Conservation (phyloP, 2,113 vertebrate species). For the Limanda limanda region DNA sequence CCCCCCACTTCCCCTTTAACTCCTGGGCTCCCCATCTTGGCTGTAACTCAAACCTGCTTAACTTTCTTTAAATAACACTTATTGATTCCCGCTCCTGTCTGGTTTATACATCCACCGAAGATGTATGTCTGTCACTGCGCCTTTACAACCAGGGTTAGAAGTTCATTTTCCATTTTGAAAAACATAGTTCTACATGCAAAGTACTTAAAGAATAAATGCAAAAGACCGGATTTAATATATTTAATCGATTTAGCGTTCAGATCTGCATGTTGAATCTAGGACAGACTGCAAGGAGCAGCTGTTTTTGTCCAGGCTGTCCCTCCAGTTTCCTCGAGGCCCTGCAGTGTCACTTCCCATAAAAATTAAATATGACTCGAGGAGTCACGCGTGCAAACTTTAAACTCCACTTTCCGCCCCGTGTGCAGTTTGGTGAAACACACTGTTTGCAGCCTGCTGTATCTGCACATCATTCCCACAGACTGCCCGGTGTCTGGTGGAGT, state of each 20-base stretch:
- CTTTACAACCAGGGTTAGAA: conserved; percentile 13
- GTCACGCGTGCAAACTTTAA: conserved; percentile 30
- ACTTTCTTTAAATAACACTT: conserved; percentile 65
- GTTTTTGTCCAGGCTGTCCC: conserved; percentile 6
- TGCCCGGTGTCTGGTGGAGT: conserved; percentile 62
- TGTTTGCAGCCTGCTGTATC: conserved; percentile 56
- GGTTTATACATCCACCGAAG: conserved; percentile 1
- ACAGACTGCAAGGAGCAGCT: conserved; percentile 14
- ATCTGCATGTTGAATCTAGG: conserved; percentile 6
- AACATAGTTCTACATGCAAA: background rate
- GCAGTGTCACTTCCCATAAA: conserved; percentile 46
- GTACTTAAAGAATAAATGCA: background rate
- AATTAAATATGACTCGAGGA: conserved; percentile 49
- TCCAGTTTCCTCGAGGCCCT: conserved; percentile 18
- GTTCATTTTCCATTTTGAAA: conserved; percentile 8
- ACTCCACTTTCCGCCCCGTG: conserved; percentile 57
- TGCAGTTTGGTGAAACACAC: conserved; percentile 58
- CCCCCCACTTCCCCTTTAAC: conserved; percentile 53
- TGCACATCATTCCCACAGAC: conserved; percentile 56
- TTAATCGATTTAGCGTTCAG: background rate
- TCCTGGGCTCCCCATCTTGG: conserved; percentile 61
- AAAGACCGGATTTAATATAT: conserved; percentile 10
- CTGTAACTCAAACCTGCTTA: conserved; percentile 64
- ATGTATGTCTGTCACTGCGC: background rate
- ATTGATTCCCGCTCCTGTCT: conserved; percentile 47